phyloP scores from a whole-genome alignment of 2,888 invertebrate genomes.

The Metopia argyrocephala region DNA sequence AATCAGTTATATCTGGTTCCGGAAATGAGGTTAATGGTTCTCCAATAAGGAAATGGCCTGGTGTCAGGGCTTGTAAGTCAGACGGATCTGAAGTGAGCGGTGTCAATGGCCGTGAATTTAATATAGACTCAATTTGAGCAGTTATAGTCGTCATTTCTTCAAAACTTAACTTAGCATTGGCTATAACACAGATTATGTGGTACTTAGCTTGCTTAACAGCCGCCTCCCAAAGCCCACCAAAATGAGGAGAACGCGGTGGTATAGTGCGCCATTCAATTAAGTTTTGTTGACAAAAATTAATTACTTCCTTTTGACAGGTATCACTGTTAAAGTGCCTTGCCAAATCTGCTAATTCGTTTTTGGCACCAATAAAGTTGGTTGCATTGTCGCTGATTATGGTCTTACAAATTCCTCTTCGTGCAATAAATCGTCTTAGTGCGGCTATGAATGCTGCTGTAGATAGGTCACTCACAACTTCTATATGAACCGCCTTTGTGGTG shows the following conservation, averaged over 20 bases:
- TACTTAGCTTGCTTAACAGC: slow-evolving; percentile 11
- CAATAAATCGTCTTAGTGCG: slow-evolving; percentile 14
- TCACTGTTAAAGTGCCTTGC: too few relatives aligned
- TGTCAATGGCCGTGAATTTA: slow-evolving; percentile 69
- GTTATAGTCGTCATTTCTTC: slow-evolving; percentile 48
- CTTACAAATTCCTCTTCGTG: neutral
- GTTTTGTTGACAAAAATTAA: neutral
- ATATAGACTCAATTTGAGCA: slow-evolving; percentile 65
- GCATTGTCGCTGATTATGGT: slow-evolving; percentile 12
- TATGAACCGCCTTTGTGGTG: slow-evolving; percentile 10
- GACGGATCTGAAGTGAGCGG: slow-evolving; percentile 60
- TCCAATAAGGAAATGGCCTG: slow-evolving; percentile 56
- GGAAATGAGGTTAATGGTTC: slow-evolving; percentile 4
- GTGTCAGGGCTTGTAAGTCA: slow-evolving; percentile 47
- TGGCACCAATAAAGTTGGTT: slow-evolving; percentile 20
- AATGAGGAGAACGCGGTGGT: slow-evolving; percentile 7
- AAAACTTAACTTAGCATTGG: slow-evolving; percentile 3
- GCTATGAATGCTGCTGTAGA: slow-evolving; percentile 28
- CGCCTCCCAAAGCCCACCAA: slow-evolving; percentile 34
- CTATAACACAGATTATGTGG: neutral
- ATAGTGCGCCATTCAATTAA: neutral
- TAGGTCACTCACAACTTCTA: slow-evolving; percentile 18
- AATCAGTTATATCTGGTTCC: neutral
- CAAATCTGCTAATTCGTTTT: too few relatives aligned
- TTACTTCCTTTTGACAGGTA: slow-evolving; percentile 3